Base-by-base conservation (phyloP, 2,113 vertebrate species). In the Lathamus discolor region DNA sequence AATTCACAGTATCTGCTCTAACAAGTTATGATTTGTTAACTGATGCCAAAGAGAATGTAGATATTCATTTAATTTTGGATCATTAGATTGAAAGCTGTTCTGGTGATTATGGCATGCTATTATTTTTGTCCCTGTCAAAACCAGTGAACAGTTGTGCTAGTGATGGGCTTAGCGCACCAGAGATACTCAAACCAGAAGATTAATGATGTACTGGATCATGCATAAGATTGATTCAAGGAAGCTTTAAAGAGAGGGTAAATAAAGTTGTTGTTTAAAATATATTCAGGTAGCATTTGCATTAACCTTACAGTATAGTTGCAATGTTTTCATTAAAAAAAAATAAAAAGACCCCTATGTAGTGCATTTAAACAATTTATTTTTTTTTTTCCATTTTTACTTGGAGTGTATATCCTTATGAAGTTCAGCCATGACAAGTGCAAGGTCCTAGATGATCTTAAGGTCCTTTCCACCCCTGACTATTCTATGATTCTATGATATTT, bases 41-140 rank as follows among this genome's bases (percentile, higher is more conserved):
- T 75, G 61, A 63, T 86, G 69, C 70, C 63, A 80, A 66, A 94
- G 79, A 59, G 67, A 93, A 49, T 69, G 20, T 73, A 88, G 54
- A 83, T 67, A 69, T 85, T 82, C 2, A 69, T 97, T 84, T 87
- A 85, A 95, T 90, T 91, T 96, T 76, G 72, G 33, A 90, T 94
- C 82, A 73, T 93, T 87, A 76, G 59, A 66, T 73, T 49, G 67
- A 88, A 93, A 94, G 52, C 82, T 92, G 75, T 95, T 59, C 17
- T 72, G n/a, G 54, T 94, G 70, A 69, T 94, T 76, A 83, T 87
- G 52, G 66, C 27, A 48, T 2, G n/a, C 52, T 89, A 59, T 88
- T 93, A 78, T 90, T 97, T 96, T 93, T 97, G 74, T 85, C 39
- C 18, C 78, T 93, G 82, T 90, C 95, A 88, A 93, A 95, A 73